phyloP scores from a whole-genome alignment of 2,888 invertebrate genomes.

The Leistus spinibarbis region DNA sequence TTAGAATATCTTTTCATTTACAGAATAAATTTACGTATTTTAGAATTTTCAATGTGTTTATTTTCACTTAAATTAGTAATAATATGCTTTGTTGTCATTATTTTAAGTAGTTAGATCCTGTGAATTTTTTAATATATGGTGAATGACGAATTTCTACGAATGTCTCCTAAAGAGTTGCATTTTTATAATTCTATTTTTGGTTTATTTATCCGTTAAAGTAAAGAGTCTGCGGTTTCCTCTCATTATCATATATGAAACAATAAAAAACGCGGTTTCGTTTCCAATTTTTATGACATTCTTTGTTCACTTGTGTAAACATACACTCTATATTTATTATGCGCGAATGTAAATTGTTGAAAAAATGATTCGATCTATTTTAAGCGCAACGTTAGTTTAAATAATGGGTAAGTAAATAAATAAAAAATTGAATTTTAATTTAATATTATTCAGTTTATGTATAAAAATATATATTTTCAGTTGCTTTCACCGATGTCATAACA shows the following conservation, averaged over 20 bases:
- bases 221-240: neutral
- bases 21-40: neutral
- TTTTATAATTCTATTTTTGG: neutral
- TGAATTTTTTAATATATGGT: neutral
- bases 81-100: neutral
- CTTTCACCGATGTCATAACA: neutral
- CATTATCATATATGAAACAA: neutral
- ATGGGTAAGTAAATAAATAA: neutral
- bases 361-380: neutral
- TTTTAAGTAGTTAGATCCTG: neutral
- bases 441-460: neutral
- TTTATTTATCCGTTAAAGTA: neutral
- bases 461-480: neutral
- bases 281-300: neutral
- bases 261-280: neutral
- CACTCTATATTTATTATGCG: neutral
- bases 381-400: neutral
- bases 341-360: neutral
- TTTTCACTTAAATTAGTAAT: neutral
- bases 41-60: neutral
- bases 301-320: neutral
- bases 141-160: neutral
- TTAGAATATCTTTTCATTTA: neutral
- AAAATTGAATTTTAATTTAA: neutral
- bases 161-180: neutral